Evolutionary conservation across 1,140 invertebrate genomes (phyloP), one percentile per base, ranked within the genome.

Genomic region (Magallana gigas): DNA sequence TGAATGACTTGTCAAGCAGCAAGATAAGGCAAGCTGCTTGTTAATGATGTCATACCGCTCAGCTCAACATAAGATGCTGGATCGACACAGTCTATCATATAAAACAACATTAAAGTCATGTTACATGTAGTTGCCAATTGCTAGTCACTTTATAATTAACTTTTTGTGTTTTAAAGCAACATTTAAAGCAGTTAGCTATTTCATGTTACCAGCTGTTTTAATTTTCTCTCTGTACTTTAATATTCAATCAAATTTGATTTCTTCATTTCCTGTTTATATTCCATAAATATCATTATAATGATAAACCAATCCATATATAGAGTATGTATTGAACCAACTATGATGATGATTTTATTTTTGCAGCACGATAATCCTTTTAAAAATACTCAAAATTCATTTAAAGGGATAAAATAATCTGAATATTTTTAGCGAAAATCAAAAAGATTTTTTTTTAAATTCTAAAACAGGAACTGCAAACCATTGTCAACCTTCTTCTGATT

Each of bases 1-100:
- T 48, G n/a, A n/a, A 11, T 23, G 68, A 76, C 68, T 29, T 18
- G 8, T 9, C 18, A n/a, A 18, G 64, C 68, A 29, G 68, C 68
- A 29, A 76, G 68, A 76, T 48, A 76, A 76, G 68, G 23, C 68
- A 76, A 76, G 68, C 60, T 6, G 60, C 8, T 62, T 16, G 8
- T 36, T 36, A 36, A 11, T 29, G 12, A 36, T 9, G 68, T 18
- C 68, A 76, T 76, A 76, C 68, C 68, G 14, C 68, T 76, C 68
- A 76, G 68, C 23, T 76, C 68, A 76, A 76, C 8, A 29, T 76
- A 76, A 0, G 68, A 76, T 12, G 68, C 68, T 76, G 68, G 68
- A 76, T 76, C 68, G 23, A 76, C 23, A 29, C 68, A 36, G 68
- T 76, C 68, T 76, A 76, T 29, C 68, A 29, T 36, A 29, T 36